A percentile compares a stretch with the other conserved stretches of the same genome.
Evolutionary conservation across 2,888 invertebrate species (phyloP).

Genomic region (Drosophila lacicola): DNA sequence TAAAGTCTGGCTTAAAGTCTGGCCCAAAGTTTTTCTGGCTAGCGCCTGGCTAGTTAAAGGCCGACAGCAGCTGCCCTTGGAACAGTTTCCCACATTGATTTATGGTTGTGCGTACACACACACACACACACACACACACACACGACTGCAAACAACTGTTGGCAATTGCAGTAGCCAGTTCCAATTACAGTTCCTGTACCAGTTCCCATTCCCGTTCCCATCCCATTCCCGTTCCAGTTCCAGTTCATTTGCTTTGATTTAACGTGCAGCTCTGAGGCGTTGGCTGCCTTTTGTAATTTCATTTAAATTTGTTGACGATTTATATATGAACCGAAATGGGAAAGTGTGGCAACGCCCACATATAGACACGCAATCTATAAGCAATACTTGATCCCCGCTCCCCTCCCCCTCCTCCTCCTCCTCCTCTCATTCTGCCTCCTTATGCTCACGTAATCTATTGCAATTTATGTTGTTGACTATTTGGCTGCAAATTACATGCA

Average conservation of each 20-base stretch:
- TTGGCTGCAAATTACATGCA: conserved; percentile 76
- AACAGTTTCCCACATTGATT: conserved; percentile 12
- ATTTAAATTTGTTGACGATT: conserved; percentile 79
- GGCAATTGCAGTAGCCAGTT: not conserved
- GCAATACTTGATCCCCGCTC: conserved; percentile 17
- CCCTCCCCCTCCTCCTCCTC: not conserved
- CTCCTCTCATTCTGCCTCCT: not conserved
- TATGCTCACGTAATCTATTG: conserved; percentile 39
- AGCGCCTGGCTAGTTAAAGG: conserved; percentile 29
- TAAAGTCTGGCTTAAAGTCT: not conserved
- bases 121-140: not conserved
- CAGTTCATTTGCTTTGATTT: conserved; percentile 43
- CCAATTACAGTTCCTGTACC: conserved; percentile 3
- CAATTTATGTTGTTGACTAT: conserved; percentile 78
- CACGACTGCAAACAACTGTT: not conserved
- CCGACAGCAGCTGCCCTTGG: conserved; percentile 14
- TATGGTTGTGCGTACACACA: conserved; percentile 19
- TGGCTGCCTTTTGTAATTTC: conserved; percentile 46
- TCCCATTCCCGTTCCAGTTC: conserved; percentile 24
- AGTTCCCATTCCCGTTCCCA: conserved; percentile 3
- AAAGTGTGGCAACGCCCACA: conserved; percentile 77
- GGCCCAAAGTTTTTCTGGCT: conserved; percentile 15
- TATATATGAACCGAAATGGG: conserved; percentile 71
- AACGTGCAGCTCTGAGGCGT: conserved; percentile 36
- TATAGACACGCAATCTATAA: conserved; percentile 63